Evolutionary conservation across 2,888 invertebrate species (phyloP).

Genomic region (Dione vanillae): DNA sequence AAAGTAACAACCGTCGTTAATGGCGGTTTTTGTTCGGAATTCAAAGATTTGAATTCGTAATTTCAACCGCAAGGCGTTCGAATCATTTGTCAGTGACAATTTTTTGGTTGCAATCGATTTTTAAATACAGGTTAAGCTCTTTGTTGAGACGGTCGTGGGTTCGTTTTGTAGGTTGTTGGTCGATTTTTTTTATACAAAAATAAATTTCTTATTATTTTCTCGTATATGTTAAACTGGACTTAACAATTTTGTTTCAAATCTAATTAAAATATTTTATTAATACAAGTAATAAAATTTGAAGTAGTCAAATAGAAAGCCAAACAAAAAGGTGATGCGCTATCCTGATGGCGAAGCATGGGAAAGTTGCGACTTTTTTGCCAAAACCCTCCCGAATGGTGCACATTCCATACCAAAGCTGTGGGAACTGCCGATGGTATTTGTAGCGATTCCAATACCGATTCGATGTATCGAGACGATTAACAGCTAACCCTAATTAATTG

Average conservation of each 20-base stretch:
- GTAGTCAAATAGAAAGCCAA: constrained; percentile 28
- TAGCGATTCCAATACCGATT: constrained; percentile 78
- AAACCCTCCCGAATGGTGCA: constrained; percentile 52
- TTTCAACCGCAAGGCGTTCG: constrained; percentile 82
- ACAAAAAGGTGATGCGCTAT: constrained; percentile 51
- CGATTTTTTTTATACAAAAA: constrained; percentile 32
- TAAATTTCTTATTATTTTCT: constrained; percentile 16
- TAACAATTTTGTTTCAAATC: not conserved
- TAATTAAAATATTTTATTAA: constrained; percentile 8
- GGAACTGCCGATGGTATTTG: constrained; percentile 78
- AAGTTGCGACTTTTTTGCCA: constrained; percentile 77
- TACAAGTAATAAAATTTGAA: constrained; percentile 21
- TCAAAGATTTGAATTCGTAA: constrained; percentile 84
- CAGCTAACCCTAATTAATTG: constrained; percentile 43
- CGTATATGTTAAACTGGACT: not conserved
- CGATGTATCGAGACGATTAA: constrained; percentile 75
- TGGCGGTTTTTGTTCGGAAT: constrained; percentile 82
- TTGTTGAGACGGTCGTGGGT: constrained; percentile 55
- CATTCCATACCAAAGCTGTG: constrained; percentile 72
- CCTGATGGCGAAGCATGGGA: constrained; percentile 71
- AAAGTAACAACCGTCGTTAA: constrained; percentile 79
- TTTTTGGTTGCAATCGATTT: constrained; percentile 84
- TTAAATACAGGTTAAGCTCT: constrained; percentile 80
- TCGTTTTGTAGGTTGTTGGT: constrained; percentile 48
- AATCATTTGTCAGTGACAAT: constrained; percentile 85